Base-by-base conservation (phyloP, 2,113 vertebrate genomes). In the Eurystomus gularis region DNA sequence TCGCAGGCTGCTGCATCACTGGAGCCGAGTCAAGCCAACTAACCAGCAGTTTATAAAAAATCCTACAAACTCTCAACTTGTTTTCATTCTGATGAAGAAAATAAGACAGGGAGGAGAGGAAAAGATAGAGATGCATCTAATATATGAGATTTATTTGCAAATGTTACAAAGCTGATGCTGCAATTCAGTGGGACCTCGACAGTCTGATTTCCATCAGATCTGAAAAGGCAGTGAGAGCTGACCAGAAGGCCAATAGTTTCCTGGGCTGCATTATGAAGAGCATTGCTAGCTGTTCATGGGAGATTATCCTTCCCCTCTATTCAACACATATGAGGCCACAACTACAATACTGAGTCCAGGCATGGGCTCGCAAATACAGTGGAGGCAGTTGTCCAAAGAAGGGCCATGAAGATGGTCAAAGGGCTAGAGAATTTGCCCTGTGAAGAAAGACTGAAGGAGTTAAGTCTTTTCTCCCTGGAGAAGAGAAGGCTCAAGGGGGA, bases 361-460 rank as follows among this genome's bases (percentile, higher is more conserved):
- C 29, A 7, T 3, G 2, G 17, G 35, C 9, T 73, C 2, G 0
- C 5, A 60, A 49, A 20, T 66, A 51, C 2, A 57, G 5, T 21
- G 25, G 2, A 18, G 13, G 46, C 46, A 48, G 46, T 8, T 51
- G 8, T 58, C n/a, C 9, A 52, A 60, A 58, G 33, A 9, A 37
- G 5, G 17, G 11, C 16, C 25, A 49, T 9, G 9, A 81, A 88
- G 20, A 24, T 35, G 10, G 24, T 66, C 31, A 68, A 52, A 66
- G 15, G 18, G 3, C 14, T 60, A 8, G 37, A 60, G 13, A 61
- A 62, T 77, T 61, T 61, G 6, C 7, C 10, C 24, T 48, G 0
- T 54, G 17, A 48, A 6, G 46, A 54, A 69, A 54, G 29, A 60
- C 33, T 75, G 31, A 82, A 82, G 31, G 15, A 64, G 6, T 46